Percentiles rank a stretch among this genome's conserved stretches.
phyloP scores from a whole-genome alignment of 2,797 vertebrate genomes.

The Hydrophis major region DNA sequence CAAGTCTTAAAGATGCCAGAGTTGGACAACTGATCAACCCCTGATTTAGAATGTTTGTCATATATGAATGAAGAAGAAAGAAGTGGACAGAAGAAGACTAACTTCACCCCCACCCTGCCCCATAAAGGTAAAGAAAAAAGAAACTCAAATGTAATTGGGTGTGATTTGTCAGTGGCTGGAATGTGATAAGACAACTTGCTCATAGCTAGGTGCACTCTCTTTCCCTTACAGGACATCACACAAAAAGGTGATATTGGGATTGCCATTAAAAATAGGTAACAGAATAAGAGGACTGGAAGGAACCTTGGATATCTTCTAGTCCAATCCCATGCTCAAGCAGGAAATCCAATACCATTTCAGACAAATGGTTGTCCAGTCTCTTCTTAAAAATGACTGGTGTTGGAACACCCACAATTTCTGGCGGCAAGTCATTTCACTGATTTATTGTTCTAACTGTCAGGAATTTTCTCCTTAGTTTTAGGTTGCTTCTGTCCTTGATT shows the following conservation, averaged over 20 bases:
- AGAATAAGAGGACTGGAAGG: background rate
- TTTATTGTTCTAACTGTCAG: background rate
- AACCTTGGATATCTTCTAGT: background rate
- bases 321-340: background rate
- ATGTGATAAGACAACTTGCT: background rate
- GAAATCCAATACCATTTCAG: background rate
- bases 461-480: background rate
- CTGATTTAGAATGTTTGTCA: background rate
- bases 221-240: background rate
- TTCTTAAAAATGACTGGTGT: background rate
- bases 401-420: background rate
- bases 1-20: background rate
- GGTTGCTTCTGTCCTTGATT: background rate
- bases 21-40: background rate
- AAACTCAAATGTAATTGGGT: background rate
- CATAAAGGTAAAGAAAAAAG: background rate
- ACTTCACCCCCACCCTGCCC: background rate
- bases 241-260: background rate
- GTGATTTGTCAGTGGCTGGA: background rate
- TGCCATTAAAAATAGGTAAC: background rate
- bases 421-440: background rate
- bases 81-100: background rate
- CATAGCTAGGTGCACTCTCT: background rate
- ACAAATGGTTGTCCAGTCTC: background rate
- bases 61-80: background rate